Evolutionary conservation across 2,797 vertebrate genomes (phyloP).

Genomic region (Chromobotia macracanthus): DNA sequence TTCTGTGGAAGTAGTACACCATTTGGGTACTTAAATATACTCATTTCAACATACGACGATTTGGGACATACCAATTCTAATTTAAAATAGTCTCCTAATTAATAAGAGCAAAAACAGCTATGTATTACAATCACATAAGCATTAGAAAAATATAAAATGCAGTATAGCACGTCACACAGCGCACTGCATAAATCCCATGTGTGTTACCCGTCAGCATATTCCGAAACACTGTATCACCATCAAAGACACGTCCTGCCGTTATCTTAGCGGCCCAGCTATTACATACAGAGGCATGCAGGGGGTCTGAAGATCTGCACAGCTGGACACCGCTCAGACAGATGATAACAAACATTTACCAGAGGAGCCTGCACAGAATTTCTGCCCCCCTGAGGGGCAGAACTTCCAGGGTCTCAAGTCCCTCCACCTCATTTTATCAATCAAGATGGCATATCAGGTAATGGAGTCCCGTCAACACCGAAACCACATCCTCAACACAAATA

Average conservation of each 20-base stretch:
- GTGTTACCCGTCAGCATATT: too few species aligned
- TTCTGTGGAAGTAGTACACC: too few species aligned
- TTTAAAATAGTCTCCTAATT: too few species aligned
- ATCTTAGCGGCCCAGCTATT: constrained; percentile 1
- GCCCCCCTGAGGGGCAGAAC: neutral
- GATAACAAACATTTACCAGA: constrained; percentile 37
- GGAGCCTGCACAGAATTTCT: constrained; percentile 1
- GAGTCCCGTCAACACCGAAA: neutral
- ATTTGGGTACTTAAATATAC: too few species aligned
- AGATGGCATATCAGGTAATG: too few species aligned
- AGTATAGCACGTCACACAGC: too few species aligned
- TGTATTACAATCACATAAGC: too few species aligned
- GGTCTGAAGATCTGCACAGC: constrained; percentile 29
- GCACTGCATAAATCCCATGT: too few species aligned
- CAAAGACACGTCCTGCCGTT: neutral
- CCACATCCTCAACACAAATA: neutral
- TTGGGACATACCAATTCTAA: too few species aligned
- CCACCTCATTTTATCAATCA: constrained; percentile 2
- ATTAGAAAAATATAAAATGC: too few species aligned
- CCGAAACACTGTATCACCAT: constrained; percentile 4
- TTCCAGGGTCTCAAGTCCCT: neutral
- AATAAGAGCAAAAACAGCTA: too few species aligned
- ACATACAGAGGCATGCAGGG: constrained; percentile 8
- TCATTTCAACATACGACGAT: too few species aligned
- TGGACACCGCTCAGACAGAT: constrained; percentile 25